Conservation (phyloP, 2,113 vertebrate species). For the Zosterops lateralis region DNA sequence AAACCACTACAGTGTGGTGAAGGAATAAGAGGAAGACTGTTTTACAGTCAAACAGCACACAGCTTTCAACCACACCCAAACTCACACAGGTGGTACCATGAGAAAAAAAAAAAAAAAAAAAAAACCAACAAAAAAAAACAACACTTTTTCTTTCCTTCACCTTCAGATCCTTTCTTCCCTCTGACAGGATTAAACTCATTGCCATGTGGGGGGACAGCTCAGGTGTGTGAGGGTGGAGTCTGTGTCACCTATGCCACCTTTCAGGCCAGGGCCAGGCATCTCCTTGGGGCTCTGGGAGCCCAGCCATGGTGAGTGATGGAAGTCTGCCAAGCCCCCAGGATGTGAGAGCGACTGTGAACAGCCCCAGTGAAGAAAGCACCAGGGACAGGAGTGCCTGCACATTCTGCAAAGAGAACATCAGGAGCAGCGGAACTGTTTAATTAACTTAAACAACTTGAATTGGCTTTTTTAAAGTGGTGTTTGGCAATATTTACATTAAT, state of each 20-base stretch:
- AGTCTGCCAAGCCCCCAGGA: rapidly evolving
- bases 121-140: neutral
- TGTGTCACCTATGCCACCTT: rapidly evolving
- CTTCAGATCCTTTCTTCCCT: neutral
- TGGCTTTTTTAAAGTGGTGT: neutral
- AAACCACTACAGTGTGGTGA: neutral
- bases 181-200: rapidly evolving
- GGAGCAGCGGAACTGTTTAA: neutral
- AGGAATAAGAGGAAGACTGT: neutral
- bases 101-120: neutral
- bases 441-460: neutral
- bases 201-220: neutral
- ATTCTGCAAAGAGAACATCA: rapidly evolving
- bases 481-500: neutral
- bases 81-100: rapidly evolving
- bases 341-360: rapidly evolving
- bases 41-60: neutral
- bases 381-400: rapidly evolving
- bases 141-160: neutral
- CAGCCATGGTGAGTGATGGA: rapidly evolving
- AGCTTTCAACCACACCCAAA: neutral
- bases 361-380: rapidly evolving
- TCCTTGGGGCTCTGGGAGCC: rapidly evolving
- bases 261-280: rapidly evolving
- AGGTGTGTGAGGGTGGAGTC: neutral